Conservation (phyloP, 2,113 vertebrate species). For the Ameiurus melas region DNA sequence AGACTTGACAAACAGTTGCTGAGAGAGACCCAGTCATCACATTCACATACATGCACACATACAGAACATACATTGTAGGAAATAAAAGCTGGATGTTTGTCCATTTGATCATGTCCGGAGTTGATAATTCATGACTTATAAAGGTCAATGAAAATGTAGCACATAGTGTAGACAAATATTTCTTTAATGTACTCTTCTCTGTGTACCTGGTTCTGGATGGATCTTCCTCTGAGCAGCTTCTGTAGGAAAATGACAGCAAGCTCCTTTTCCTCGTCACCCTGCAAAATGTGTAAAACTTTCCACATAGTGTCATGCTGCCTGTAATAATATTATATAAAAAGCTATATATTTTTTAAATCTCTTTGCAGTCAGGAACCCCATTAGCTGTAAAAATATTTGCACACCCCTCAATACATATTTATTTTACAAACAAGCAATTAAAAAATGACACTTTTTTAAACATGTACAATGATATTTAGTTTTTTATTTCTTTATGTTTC, state of each 20-base stretch:
- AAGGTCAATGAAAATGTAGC: background rate
- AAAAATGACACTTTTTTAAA: background rate
- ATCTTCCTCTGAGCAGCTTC: slow-evolving; percentile 85
- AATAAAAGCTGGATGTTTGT: background rate
- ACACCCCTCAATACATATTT: background rate
- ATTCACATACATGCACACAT: slow-evolving; percentile 33
- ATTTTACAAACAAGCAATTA: background rate
- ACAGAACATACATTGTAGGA: background rate
- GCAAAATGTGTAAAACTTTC: background rate
- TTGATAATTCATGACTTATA: background rate
- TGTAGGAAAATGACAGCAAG: slow-evolving; percentile 84
- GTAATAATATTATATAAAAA: background rate
- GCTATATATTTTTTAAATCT: background rate
- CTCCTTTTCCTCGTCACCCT: slow-evolving; percentile 88
- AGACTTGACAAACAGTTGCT: background rate
- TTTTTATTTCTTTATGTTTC: background rate
- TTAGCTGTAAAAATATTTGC: background rate
- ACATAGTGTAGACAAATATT: background rate
- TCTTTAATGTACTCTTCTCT: background rate
- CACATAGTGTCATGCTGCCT: background rate
- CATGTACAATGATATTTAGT: background rate
- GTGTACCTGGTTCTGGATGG: slow-evolving; percentile 82
- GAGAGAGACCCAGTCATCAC: background rate
- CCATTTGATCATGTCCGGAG: background rate
- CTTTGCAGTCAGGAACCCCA: background rate